A percentile compares a stretch with the other conserved stretches of the same genome.
Evolutionary conservation across 2,888 invertebrate genomes (phyloP).

Genomic region (Oxystoma pomonae): DNA sequence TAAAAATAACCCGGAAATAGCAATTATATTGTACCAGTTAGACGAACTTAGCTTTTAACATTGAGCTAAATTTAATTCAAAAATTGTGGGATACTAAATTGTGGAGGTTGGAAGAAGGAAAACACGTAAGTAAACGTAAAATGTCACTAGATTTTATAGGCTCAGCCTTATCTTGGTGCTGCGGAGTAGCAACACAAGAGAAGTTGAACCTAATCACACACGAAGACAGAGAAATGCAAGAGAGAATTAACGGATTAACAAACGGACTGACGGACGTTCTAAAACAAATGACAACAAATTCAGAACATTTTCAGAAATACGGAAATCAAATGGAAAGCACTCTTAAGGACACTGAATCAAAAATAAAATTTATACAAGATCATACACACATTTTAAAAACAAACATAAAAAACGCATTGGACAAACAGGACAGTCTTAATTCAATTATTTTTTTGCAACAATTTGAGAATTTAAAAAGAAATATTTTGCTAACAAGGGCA

Average conservation of each 20-base stretch:
- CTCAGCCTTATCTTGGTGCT: slow-evolving; percentile 23
- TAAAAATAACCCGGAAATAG: neutral
- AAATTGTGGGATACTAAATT: neutral
- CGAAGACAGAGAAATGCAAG: slow-evolving; percentile 10
- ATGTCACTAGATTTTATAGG: slow-evolving; percentile 19
- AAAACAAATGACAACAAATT: neutral
- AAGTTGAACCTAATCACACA: slow-evolving; percentile 15
- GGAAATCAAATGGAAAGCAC: neutral
- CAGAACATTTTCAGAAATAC: slow-evolving; percentile 6
- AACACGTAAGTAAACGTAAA: slow-evolving; percentile 1
- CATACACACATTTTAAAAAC: neutral
- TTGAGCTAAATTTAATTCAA: neutral
- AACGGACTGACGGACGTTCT: slow-evolving; percentile 2
- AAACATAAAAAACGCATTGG: neutral
- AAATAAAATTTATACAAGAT: slow-evolving; percentile 5
- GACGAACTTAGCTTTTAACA: slow-evolving; percentile 1
- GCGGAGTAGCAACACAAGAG: slow-evolving; percentile 19
- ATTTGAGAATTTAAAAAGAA: slow-evolving; percentile 4
- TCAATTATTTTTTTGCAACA: slow-evolving; percentile 4
- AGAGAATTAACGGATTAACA: slow-evolving; percentile 3
- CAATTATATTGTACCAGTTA: neutral
- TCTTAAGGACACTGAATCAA: slow-evolving; percentile 1
- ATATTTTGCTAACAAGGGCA: neutral
- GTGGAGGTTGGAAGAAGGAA: neutral
- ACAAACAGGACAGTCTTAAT: neutral